These are phyloP conservation scores for Coremacera marginata DNA, from an alignment of 2,888 invertebrate species.

Conservation along the genomic window DNA sequence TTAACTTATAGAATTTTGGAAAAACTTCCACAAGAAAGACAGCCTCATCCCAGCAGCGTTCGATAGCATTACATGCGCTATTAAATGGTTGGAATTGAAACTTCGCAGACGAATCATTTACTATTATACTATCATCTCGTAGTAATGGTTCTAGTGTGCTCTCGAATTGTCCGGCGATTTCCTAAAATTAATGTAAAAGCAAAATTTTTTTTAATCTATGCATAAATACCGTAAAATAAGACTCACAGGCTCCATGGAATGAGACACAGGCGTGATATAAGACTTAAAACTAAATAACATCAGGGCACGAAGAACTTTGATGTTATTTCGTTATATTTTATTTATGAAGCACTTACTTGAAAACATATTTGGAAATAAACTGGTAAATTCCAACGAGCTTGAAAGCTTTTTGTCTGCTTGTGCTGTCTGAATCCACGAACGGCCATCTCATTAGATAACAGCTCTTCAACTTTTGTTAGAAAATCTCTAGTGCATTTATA, in stretches of 20 bases:
- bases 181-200: slow-evolving; percentile 63
- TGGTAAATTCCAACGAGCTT: slow-evolving; percentile 91
- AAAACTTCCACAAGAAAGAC: slow-evolving; percentile 83
- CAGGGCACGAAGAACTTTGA: too few species aligned
- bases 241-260: too few species aligned
- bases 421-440: slow-evolving; percentile 75
- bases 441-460: slow-evolving; percentile 72
- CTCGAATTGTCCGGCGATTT: slow-evolving; percentile 80
- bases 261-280: too few species aligned
- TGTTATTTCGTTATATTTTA: neutral
- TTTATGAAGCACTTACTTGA: slow-evolving; percentile 72
- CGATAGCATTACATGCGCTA: slow-evolving; percentile 71
- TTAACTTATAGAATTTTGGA: slow-evolving; percentile 90
- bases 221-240: neutral
- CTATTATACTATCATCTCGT: slow-evolving; percentile 47
- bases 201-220: neutral
- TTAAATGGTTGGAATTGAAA: slow-evolving; percentile 66
- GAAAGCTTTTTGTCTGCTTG: slow-evolving; percentile 81
- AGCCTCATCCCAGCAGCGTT: slow-evolving; percentile 81
- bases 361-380: slow-evolving; percentile 95
- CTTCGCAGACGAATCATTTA: slow-evolving; percentile 32
- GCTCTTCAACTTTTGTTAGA: slow-evolving; percentile 77
- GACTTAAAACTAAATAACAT: too few species aligned
- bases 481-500: slow-evolving; percentile 85
- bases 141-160: slow-evolving; percentile 58